phyloP scores from a whole-genome alignment of 2,797 vertebrate genomes.

The Clarias laeviceps region DNA sequence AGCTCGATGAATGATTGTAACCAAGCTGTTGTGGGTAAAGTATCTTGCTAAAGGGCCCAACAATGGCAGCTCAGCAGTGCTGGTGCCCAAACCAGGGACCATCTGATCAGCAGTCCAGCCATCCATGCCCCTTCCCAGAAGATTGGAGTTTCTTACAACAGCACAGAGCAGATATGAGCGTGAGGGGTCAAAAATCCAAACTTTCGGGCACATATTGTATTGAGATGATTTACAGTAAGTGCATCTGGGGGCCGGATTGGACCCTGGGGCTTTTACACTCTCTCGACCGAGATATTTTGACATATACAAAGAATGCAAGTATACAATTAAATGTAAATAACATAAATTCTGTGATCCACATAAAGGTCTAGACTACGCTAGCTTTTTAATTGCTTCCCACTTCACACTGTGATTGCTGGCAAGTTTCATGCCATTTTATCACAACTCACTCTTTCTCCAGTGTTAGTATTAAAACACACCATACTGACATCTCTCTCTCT shows the following conservation, averaged over 20 bases:
- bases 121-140: background rate
- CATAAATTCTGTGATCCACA: background rate
- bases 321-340: background rate
- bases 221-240: background rate
- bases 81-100: too few relatives aligned
- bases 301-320: background rate
- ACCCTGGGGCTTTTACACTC: background rate
- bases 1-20: too few relatives aligned
- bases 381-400: background rate
- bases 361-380: background rate
- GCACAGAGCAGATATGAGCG: background rate
- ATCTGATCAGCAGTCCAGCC: too few relatives aligned
- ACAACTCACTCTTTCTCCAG: background rate
- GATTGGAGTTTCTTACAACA: background rate
- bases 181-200: background rate
- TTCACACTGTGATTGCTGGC: background rate
- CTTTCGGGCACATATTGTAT: background rate
- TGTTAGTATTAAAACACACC: background rate
- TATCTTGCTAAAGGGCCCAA: too few relatives aligned
- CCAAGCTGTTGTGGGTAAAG: too few relatives aligned
- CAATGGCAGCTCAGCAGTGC: too few relatives aligned
- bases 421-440: background rate
- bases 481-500: background rate
- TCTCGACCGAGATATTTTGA: background rate
- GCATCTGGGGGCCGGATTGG: background rate